These are phyloP conservation scores for Aphaenogaster ashmeadi DNA, from an alignment of 1,140 invertebrate species.

Conservation along the genomic window DNA sequence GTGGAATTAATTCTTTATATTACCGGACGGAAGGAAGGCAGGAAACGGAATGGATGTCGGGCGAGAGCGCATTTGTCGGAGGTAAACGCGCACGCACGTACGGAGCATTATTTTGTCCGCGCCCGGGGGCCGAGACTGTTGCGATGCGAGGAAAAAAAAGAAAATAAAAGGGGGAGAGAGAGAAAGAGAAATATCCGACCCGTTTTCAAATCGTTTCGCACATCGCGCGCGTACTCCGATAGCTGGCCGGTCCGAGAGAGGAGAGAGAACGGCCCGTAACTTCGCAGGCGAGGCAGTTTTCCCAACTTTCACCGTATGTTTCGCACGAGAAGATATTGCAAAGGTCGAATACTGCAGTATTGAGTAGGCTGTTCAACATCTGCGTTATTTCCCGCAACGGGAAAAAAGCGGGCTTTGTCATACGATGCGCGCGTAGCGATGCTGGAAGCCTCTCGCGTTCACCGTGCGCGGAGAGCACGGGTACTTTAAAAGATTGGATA, in stretches of 20 bases:
- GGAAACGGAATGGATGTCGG: constrained; percentile 29
- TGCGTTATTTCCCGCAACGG: not conserved
- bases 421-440: not conserved
- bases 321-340: constrained; percentile 27
- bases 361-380: constrained; percentile 26
- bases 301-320: constrained; percentile 46
- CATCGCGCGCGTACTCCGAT: constrained; percentile 27
- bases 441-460: not conserved
- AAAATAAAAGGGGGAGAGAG: not conserved
- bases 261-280: constrained; percentile 11
- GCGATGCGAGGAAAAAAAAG: constrained; percentile 26
- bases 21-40: constrained; percentile 43
- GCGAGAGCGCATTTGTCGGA: constrained; percentile 54
- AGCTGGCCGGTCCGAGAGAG: not conserved
- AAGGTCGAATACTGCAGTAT: constrained; percentile 24
- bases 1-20: constrained; percentile 64
- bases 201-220: constrained; percentile 54
- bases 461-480: not conserved
- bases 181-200: constrained; percentile 8
- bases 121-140: not conserved
- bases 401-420: constrained; percentile 12
- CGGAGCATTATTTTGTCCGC: constrained; percentile 51
- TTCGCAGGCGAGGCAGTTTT: constrained; percentile 28
- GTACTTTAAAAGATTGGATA: constrained; percentile 38
- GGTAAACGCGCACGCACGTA: constrained; percentile 60